Percentiles rank a stretch among this genome's conserved stretches.
Conservation (phyloP, 2,888 invertebrate species). For the Rhingia campestris region DNA sequence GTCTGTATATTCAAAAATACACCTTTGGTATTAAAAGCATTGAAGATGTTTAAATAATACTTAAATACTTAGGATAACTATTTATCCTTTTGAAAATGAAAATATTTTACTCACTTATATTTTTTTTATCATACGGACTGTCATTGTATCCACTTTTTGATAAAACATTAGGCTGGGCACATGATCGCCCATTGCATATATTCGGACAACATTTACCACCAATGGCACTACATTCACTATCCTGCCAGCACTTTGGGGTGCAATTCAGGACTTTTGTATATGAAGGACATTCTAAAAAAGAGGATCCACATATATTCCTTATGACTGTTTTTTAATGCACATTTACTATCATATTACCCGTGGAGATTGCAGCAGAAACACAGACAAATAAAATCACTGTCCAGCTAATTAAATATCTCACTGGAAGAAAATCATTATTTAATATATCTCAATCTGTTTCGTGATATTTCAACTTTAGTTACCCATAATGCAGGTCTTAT, state of each 20-base stretch:
- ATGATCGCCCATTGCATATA: conserved; percentile 88
- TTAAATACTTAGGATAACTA: too few species aligned
- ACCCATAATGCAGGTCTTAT: conserved; percentile 57
- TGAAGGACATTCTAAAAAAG: conserved; percentile 84
- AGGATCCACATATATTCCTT: neutral
- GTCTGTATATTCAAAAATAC: too few species aligned
- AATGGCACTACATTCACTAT: conserved; percentile 86
- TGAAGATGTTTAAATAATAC: too few species aligned
- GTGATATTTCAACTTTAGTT: neutral
- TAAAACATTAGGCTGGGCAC: conserved; percentile 83
- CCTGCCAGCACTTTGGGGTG: conserved; percentile 87
- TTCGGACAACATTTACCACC: conserved; percentile 89
- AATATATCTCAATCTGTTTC: neutral
- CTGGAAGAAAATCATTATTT: conserved; percentile 24
- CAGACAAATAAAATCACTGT: conserved; percentile 34
- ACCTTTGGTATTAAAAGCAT: too few species aligned
- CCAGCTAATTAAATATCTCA: conserved; percentile 42
- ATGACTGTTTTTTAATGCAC: too few species aligned
- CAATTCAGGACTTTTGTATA: conserved; percentile 87
- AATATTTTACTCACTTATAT: conserved; percentile 80
- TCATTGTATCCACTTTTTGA: conserved; percentile 76
- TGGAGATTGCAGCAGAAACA: conserved; percentile 32
- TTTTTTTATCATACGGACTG: conserved; percentile 78
- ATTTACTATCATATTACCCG: conserved; percentile 9
- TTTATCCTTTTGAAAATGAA: too few species aligned